Evolutionary conservation across 2,797 vertebrate genomes (phyloP), one percentile per base, ranked within the genome.

Genomic region (Poeciliopsis turneri): DNA sequence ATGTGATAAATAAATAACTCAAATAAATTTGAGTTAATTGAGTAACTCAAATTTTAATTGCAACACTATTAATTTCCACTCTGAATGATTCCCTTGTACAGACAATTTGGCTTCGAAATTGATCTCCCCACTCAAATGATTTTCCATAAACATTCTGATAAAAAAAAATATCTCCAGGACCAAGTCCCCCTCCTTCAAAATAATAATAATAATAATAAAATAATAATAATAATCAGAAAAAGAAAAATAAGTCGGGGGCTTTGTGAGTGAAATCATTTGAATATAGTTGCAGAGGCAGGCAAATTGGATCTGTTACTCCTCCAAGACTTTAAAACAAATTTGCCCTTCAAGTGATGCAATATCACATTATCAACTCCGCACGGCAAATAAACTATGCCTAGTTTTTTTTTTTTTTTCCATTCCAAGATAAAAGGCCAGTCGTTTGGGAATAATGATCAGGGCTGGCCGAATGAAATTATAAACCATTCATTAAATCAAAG

Each of bases 391-490:
- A 94, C 92, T 82, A 70, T 15, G 86, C 87, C 79, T 83, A 73
- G 92, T 86, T 92, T 92, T 5, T 39, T 41, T 92, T 93, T 8
- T 9, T 90, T 89, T 93, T 92, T 86, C 89, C 41, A 90, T 92
- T 92, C 89, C 87, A 92, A 95, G 94, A 94, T 95, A 95, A 96
- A 96, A 89, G 91, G 87, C 86, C 93, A 92, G 91, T 93, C 93
- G 83, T 94, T 91, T 81, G 90, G 87, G 87, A 83, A 82, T 93
- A 92, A 94, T 91, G 87, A 93, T 90, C 89, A 78, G 85, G 83
- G 90, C 89, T 88, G 80, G 85, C 76, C 83, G 87, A 88, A 93
- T 92, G 86, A 93, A 95, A 95, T 94, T 93, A 94, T 92, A 93
- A 94, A 94, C 90, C 92, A 94, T 94, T 94, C 91, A 92, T 94